Conservation (phyloP, 2,797 vertebrate genomes). For the Melopsittacus undulatus region DNA sequence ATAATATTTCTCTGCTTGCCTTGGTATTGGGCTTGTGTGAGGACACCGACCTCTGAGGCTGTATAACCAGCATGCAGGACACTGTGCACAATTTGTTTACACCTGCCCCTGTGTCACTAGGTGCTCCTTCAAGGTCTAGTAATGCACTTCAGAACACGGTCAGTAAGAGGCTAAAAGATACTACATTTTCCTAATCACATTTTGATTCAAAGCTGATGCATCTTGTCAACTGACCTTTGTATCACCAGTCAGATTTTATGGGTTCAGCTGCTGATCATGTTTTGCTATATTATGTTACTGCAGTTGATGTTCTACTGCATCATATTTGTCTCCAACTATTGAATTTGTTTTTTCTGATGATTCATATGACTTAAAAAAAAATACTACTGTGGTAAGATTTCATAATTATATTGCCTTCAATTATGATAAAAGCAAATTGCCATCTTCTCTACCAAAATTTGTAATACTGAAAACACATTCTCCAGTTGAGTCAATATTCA, state of each 20-base stretch:
- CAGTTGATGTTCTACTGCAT: slow-evolving; percentile 21
- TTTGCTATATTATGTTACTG: neutral
- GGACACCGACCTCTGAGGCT: neutral
- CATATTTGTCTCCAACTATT: neutral
- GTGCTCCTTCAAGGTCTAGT: neutral
- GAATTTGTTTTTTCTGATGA: neutral
- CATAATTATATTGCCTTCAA: slow-evolving; percentile 9
- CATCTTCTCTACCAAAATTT: neutral
- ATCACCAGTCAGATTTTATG: neutral
- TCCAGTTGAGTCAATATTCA: neutral
- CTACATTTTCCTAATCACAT: slow-evolving; percentile 10
- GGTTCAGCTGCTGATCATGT: neutral
- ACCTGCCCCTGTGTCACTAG: neutral
- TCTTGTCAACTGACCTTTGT: neutral
- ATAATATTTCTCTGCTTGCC: neutral
- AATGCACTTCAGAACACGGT: neutral
- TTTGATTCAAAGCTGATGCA: slow-evolving; percentile 8
- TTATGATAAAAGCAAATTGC: neutral
- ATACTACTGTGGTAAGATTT: neutral
- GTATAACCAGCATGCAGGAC: neutral
- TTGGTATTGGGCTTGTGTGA: neutral
- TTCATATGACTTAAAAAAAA: neutral
- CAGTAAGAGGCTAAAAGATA: neutral
- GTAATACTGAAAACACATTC: neutral
- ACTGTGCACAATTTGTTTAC: neutral